Conservation (phyloP, 2,888 invertebrate species). For the Eulithis testata region DNA sequence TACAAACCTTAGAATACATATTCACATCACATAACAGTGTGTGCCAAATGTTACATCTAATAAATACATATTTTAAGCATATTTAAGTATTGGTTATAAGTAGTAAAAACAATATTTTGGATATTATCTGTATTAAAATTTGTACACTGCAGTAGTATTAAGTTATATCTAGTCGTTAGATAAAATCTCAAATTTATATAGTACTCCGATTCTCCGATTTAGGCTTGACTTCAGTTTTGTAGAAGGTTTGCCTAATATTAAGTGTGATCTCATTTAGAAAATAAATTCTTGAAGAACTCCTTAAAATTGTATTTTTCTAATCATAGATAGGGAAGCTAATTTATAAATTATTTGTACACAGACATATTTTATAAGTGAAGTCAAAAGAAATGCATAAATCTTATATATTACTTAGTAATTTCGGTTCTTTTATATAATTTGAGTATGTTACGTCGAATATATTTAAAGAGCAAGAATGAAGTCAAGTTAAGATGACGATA, state of each 20-base stretch:
- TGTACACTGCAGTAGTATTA: slow-evolving; percentile 1
- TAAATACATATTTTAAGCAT: no score
- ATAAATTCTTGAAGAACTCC: neutral
- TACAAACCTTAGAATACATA: no score
- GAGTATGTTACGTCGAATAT: no score
- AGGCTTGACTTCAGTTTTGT: neutral
- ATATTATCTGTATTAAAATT: slow-evolving; percentile 10
- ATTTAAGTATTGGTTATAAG: neutral
- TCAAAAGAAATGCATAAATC: no score
- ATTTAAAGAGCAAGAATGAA: no score
- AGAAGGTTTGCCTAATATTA: neutral
- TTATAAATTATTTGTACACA: no score
- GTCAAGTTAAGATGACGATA: no score
- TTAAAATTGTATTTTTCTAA: no score
- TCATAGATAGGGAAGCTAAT: no score
- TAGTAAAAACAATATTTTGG: slow-evolving; percentile 6
- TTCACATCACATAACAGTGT: neutral
- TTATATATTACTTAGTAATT: no score
- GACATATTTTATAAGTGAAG: no score
- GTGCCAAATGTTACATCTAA: neutral
- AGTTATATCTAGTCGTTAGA: slow-evolving; percentile 8
- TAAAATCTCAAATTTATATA: neutral
- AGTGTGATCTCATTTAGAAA: slow-evolving; percentile 2
- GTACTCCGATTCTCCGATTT: neutral
- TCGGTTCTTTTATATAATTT: no score